Conservation (phyloP, 2,113 vertebrate species). For the Chionomys nivalis region DNA sequence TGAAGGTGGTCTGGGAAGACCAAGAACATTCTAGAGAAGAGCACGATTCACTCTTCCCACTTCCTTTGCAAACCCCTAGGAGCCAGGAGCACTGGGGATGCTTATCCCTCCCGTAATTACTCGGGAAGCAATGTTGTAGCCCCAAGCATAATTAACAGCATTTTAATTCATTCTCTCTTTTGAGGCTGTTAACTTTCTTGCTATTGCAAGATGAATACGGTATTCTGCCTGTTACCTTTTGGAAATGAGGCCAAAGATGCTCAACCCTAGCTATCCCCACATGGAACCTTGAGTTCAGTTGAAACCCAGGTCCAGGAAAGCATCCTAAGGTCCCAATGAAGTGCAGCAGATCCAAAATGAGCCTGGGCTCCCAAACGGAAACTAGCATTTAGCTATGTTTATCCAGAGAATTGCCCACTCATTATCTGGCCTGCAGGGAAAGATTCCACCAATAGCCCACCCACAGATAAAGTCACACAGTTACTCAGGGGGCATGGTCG, state of each 20-base stretch:
- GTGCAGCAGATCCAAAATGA: neutral
- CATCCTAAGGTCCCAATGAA: neutral
- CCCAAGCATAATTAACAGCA: slow-evolving; percentile 83
- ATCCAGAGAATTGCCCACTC: slow-evolving; percentile 58
- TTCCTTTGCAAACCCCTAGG: slow-evolving; percentile 63
- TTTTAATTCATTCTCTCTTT: slow-evolving; percentile 83
- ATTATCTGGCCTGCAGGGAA: slow-evolving; percentile 74
- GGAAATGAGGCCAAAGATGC: slow-evolving; percentile 71
- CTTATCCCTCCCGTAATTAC: slow-evolving; percentile 76
- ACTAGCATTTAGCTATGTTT: slow-evolving; percentile 74
- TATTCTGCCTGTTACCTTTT: slow-evolving; percentile 57
- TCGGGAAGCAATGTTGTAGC: slow-evolving; percentile 82
- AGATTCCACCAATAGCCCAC: slow-evolving; percentile 72
- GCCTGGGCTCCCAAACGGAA: slow-evolving; percentile 46
- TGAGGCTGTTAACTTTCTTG: slow-evolving; percentile 82
- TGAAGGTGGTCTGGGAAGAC: neutral
- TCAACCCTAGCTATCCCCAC: neutral
- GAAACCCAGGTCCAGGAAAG: slow-evolving; percentile 48
- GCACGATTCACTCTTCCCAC: neutral
- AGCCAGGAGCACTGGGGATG: slow-evolving; percentile 63
- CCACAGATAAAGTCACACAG: slow-evolving; percentile 57
- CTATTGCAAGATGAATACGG: slow-evolving; percentile 79
- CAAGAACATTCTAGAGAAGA: neutral
- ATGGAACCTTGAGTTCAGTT: slow-evolving; percentile 51
- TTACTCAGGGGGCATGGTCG: neutral